A percentile compares a stretch with the other conserved stretches of the same genome.
These are phyloP conservation scores for Iselma pallidipennis DNA, from an alignment of 2,888 invertebrate species.

Conservation along the genomic window DNA sequence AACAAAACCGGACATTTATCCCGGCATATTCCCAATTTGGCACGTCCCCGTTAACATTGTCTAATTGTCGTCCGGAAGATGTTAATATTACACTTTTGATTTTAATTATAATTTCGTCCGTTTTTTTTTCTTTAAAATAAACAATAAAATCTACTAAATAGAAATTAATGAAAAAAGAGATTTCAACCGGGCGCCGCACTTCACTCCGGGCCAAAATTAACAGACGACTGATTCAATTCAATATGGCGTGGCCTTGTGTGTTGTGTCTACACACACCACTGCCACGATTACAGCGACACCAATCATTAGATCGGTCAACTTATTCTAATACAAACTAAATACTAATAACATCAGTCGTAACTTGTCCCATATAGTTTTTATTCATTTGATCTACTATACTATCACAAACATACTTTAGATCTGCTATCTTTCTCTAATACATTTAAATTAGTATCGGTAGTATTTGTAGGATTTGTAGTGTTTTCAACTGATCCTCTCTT, in stretches of 20 bases:
- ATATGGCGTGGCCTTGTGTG: constrained; percentile 64
- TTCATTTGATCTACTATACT: constrained; percentile 42
- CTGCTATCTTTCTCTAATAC: constrained; percentile 34
- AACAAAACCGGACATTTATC: constrained; percentile 29
- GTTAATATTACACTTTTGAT: too few relatives aligned
- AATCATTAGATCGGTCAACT: constrained; percentile 16
- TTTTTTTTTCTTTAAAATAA: too few relatives aligned
- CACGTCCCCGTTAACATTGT: constrained; percentile 9
- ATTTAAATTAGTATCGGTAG: constrained; percentile 31
- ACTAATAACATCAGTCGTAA: constrained; percentile 28
- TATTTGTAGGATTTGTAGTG: neutral
- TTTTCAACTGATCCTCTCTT: neutral
- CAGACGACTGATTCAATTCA: constrained; percentile 63
- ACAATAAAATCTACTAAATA: too few relatives aligned
- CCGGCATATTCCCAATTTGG: constrained; percentile 21
- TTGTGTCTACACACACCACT: constrained; percentile 49
- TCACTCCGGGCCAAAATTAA: constrained; percentile 61
- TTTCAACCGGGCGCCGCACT: constrained; percentile 44
- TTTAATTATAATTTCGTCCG: constrained; percentile 11
- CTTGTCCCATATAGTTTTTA: constrained; percentile 36
- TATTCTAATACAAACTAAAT: constrained; percentile 16
- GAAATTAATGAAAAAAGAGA: constrained; percentile 42
- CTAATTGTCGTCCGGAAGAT: neutral
- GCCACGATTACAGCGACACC: constrained; percentile 37
- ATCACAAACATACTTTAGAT: constrained; percentile 30